Evolutionary conservation across 2,113 vertebrate species (phyloP).

Genomic region (Catagonus wagneri): DNA sequence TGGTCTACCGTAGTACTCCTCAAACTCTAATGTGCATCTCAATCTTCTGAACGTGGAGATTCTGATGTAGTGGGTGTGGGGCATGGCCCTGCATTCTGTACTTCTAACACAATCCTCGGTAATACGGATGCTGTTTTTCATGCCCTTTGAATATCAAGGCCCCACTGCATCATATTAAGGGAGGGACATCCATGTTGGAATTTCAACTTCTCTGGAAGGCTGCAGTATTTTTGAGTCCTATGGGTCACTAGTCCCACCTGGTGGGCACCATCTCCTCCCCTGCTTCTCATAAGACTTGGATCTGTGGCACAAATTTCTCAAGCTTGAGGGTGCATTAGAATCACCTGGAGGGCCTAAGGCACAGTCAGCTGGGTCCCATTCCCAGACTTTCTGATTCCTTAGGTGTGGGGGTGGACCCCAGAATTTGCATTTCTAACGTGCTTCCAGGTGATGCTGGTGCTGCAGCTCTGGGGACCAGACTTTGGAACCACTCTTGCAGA

Average conservation of each 20-base stretch:
- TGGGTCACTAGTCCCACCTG: background rate
- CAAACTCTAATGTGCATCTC: fast-evolving
- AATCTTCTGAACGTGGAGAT: background rate
- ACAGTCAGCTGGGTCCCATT: background rate
- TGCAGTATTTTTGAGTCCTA: background rate
- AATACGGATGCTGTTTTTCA: fast-evolving
- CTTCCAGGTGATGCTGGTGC: background rate
- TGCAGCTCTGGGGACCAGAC: background rate
- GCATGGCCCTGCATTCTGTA: background rate
- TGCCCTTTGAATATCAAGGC: background rate
- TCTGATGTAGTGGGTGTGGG: background rate
- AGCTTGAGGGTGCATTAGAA: background rate
- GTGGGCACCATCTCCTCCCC: too few species aligned
- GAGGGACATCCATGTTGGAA: background rate
- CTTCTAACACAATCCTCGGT: background rate
- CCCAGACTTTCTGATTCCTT: background rate
- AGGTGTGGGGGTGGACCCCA: background rate
- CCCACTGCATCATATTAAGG: fast-evolving
- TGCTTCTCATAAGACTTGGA: background rate
- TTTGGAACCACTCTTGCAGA: background rate
- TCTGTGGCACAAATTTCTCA: background rate
- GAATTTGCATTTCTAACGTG: background rate
- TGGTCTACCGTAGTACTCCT: background rate
- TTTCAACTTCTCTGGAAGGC: background rate
- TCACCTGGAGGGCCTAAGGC: background rate